Conservation (phyloP, 2,797 vertebrate species). For the Phrynocephalus vlangalii region DNA sequence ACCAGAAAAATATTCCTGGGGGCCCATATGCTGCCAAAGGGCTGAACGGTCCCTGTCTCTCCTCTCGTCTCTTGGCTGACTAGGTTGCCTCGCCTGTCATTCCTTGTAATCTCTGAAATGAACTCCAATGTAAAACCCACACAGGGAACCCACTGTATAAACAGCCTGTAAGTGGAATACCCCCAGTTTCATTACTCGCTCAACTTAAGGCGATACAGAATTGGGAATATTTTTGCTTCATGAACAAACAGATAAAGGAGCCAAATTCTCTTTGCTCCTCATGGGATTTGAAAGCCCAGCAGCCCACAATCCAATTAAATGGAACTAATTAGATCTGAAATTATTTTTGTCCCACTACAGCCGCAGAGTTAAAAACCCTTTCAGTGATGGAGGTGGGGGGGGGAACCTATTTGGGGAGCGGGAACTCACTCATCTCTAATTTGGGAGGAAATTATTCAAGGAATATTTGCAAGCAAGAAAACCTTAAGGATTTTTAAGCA, state of each 20-base stretch:
- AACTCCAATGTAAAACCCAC: neutral
- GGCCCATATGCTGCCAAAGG: no score
- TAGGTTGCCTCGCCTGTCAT: neutral
- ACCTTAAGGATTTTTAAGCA: constrained; percentile 8
- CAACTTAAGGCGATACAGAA: neutral
- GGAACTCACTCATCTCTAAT: neutral
- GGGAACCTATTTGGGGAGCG: neutral
- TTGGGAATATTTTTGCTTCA: neutral
- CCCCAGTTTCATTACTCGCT: neutral
- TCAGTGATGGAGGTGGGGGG: no score
- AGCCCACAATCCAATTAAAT: neutral
- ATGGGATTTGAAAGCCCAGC: neutral
- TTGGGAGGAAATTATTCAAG: neutral
- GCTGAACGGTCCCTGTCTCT: no score
- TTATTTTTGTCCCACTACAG: neutral
- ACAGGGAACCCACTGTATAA: neutral
- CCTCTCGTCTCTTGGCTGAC: no score
- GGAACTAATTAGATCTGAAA: constrained; percentile 12
- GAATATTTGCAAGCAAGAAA: neutral
- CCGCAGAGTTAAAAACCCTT: neutral
- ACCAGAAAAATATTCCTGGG: no score
- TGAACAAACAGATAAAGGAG: neutral
- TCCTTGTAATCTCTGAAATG: no score
- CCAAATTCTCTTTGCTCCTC: neutral
- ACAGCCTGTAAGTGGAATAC: neutral